Conservation (phyloP, 2,797 vertebrate species). For the Pseudochirops corinnae region DNA sequence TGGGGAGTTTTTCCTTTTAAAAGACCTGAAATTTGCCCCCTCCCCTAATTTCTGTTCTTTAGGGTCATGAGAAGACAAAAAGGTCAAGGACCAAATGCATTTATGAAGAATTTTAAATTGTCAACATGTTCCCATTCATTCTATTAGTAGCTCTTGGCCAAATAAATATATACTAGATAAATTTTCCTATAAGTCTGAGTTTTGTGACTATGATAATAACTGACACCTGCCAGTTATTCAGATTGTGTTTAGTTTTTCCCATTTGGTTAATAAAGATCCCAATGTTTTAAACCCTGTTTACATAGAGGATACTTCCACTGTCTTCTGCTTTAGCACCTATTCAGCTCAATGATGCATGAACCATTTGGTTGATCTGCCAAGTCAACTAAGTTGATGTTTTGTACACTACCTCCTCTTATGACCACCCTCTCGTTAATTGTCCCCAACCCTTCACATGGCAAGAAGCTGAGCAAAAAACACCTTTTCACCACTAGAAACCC, state of each 20-base stretch:
- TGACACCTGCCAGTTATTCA: not conserved
- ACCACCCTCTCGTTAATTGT: not conserved
- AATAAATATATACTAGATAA: not conserved
- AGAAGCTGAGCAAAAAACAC: not conserved
- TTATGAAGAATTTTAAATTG: not conserved
- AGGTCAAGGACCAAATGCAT: not conserved
- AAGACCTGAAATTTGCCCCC: not conserved
- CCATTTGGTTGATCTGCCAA: not conserved
- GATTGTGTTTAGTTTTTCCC: not conserved
- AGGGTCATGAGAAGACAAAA: not conserved
- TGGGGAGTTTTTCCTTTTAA: not conserved
- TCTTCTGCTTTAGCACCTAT: slow-evolving; percentile 8
- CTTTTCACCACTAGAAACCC: slow-evolving; percentile 30
- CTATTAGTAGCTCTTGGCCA: not conserved
- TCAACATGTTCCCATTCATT: not conserved
- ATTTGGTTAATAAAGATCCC: not conserved
- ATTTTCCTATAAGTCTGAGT: not conserved
- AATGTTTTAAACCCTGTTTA: not conserved
- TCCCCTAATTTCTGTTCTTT: too few relatives aligned
- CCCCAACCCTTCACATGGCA: not conserved
- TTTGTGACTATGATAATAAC: not conserved
- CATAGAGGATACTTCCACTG: not conserved
- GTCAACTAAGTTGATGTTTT: not conserved
- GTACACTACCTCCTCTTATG: not conserved
- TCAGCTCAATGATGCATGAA: not conserved